phyloP scores from a whole-genome alignment of 1,140 invertebrate genomes.

The Dendrolimus punctatus region DNA sequence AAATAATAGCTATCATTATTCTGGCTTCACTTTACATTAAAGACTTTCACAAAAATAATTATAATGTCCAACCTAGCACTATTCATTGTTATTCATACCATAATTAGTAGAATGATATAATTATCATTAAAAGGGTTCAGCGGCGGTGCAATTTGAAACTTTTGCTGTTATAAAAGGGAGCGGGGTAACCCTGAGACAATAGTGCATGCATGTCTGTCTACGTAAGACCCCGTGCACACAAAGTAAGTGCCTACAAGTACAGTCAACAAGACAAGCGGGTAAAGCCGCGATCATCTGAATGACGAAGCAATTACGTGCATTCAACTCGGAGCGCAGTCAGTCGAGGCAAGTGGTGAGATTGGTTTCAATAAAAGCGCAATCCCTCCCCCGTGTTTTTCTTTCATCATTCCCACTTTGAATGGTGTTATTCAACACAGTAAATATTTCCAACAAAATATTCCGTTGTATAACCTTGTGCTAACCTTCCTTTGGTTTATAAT shows the following conservation, averaged over 20 bases:
- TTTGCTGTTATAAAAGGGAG: conserved; percentile 58
- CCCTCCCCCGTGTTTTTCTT: conserved; percentile 67
- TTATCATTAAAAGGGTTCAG: conserved; percentile 28
- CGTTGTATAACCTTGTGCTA: too few relatives aligned
- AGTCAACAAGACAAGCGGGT: conserved; percentile 64
- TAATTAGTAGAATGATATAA: conserved; percentile 8
- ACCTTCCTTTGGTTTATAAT: too few relatives aligned
- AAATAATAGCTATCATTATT: conserved; percentile 6
- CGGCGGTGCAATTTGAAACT: conserved; percentile 46
- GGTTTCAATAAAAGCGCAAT: conserved; percentile 68
- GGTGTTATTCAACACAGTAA: conserved; percentile 42
- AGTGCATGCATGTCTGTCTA: conserved; percentile 43
- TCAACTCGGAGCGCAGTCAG: conserved; percentile 57
- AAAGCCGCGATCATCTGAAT: conserved; percentile 63
- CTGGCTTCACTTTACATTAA: conserved; percentile 2
- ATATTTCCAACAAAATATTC: too few relatives aligned
- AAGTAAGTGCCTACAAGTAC: conserved; percentile 56
- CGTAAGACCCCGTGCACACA: conserved; percentile 53
- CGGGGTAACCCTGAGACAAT: conserved; percentile 53
- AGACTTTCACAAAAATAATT: neutral
- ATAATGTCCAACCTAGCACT: too few relatives aligned
- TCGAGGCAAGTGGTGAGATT: conserved; percentile 65
- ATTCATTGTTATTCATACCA: neutral
- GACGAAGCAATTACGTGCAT: conserved; percentile 67
- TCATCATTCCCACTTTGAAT: conserved; percentile 60